Evolutionary conservation across 2,113 vertebrate species (phyloP).

Genomic region (Empidonax traillii): DNA sequence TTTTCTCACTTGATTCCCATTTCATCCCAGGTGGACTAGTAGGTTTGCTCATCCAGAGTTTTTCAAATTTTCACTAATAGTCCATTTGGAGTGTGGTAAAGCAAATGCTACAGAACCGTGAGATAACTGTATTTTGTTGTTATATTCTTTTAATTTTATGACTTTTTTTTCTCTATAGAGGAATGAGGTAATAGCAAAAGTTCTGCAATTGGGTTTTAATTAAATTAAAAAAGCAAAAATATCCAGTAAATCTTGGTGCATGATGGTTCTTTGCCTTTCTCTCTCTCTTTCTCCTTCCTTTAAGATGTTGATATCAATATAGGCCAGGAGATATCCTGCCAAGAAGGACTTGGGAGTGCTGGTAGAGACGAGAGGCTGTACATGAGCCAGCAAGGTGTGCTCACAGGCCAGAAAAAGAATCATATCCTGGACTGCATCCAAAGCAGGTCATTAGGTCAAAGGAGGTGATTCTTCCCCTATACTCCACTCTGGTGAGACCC

Average conservation of each 20-base stretch:
- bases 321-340: background rate
- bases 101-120: constrained; percentile 32
- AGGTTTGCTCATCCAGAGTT: constrained; percentile 45
- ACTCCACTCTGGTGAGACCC: background rate
- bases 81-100: constrained; percentile 43
- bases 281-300: background rate
- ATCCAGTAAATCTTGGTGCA: rapidly evolving
- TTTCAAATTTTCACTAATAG: constrained; percentile 56
- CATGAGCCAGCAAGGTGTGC: background rate
- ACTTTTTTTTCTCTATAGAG: background rate
- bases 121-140: constrained; percentile 18
- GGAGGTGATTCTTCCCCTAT: background rate
- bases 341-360: background rate
- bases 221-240: background rate
- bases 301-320: background rate
- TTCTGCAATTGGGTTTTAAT: background rate
- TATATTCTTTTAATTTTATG: background rate
- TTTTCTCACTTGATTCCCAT: constrained; percentile 54
- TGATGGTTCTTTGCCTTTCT: background rate
- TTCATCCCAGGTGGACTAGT: constrained; percentile 2
- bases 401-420: rapidly evolving
- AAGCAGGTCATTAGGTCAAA: background rate
- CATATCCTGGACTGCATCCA: background rate
- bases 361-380: background rate
- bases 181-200: background rate